Evolutionary conservation across 2,888 invertebrate species (phyloP).

Genomic region (Dicycla oo): DNA sequence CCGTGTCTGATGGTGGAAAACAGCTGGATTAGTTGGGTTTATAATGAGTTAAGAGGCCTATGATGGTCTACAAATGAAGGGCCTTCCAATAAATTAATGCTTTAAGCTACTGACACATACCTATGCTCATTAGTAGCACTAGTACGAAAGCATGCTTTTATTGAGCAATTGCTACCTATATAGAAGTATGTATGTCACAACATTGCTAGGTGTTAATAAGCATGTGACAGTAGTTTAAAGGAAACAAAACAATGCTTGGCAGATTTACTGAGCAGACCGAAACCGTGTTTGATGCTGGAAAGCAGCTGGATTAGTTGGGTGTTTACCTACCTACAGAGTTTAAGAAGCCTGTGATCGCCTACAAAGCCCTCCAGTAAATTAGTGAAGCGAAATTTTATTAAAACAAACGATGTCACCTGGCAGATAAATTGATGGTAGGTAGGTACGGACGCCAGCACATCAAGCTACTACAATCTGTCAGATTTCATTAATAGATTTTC

Average conservation of each 20-base stretch:
- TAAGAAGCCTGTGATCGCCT: too few relatives aligned
- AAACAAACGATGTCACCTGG: not conserved
- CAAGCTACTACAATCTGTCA: too few relatives aligned
- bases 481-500: too few relatives aligned
- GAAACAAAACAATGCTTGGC: not conserved
- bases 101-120: too few relatives aligned
- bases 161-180: too few relatives aligned
- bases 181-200: too few relatives aligned
- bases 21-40: not conserved
- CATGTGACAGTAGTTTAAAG: too few relatives aligned
- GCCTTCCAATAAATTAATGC: not conserved
- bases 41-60: not conserved
- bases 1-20: conserved; percentile 84
- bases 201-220: too few relatives aligned
- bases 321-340: not conserved
- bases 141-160: too few relatives aligned
- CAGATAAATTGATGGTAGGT: not conserved
- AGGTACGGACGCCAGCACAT: too few relatives aligned
- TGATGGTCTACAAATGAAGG: not conserved
- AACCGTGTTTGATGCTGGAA: conserved; percentile 87
- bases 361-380: not conserved
- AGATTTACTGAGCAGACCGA: conserved; percentile 86
- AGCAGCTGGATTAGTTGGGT: not conserved
- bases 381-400: not conserved
- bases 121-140: too few relatives aligned